Conservation (phyloP, 2,113 vertebrate species). For the Oryzias celebensis region DNA sequence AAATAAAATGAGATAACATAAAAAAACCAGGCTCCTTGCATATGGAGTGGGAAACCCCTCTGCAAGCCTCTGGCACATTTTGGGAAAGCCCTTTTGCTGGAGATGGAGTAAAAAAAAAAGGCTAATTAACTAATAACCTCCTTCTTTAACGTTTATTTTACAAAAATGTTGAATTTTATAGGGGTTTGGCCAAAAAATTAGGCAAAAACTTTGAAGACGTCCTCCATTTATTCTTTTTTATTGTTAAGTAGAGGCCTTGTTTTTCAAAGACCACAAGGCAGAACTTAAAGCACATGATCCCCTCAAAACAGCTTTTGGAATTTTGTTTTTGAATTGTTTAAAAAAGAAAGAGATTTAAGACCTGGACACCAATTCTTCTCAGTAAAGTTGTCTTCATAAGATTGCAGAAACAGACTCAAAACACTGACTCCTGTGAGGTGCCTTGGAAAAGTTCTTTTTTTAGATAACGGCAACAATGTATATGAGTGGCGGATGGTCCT, state of each 20-base stretch:
- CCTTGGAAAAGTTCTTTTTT: conserved; percentile 10
- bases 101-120: too few relatives aligned
- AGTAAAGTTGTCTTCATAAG: conserved; percentile 5
- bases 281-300: too few relatives aligned
- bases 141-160: too few relatives aligned
- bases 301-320: too few relatives aligned
- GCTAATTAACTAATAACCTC: too few relatives aligned
- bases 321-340: too few relatives aligned
- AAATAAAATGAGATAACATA: conserved; percentile 54
- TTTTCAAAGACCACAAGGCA: too few relatives aligned
- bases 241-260: too few relatives aligned
- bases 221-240: too few relatives aligned
- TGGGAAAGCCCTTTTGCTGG: conserved; percentile 21
- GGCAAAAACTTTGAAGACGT: too few relatives aligned
- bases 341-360: background rate
- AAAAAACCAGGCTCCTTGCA: conserved; percentile 19
- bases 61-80: conserved; percentile 10
- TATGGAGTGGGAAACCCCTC: conserved; percentile 30
- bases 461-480: background rate
- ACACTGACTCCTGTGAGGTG: conserved; percentile 8
- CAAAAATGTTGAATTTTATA: too few relatives aligned
- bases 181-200: too few relatives aligned
- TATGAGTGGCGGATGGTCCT: conserved; percentile 25
- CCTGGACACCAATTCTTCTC: background rate
- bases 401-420: background rate